phyloP scores from a whole-genome alignment of 2,113 vertebrate genomes.

The Anser brachyrhynchus region DNA sequence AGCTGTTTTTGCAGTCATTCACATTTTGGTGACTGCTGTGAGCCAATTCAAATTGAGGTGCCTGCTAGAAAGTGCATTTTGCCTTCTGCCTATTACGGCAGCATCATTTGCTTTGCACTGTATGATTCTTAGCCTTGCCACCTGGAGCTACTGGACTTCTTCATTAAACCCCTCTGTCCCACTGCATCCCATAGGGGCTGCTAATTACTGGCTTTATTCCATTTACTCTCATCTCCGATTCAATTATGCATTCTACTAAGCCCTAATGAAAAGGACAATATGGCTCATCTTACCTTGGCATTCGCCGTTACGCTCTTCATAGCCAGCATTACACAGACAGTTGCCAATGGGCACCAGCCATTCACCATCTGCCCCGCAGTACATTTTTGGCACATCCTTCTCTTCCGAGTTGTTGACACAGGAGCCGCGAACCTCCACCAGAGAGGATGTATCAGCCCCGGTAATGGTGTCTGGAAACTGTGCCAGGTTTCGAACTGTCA shows the following conservation, averaged over 20 bases:
- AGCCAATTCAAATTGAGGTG: slow-evolving; percentile 47
- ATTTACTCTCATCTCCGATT: slow-evolving; percentile 82
- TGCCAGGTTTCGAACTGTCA: slow-evolving; percentile 93
- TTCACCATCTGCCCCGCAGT: slow-evolving; percentile 97
- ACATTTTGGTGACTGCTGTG: background rate
- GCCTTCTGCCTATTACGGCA: slow-evolving; percentile 67
- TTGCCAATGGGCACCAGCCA: slow-evolving; percentile 99
- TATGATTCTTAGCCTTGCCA: slow-evolving; percentile 72
- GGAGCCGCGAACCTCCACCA: slow-evolving; percentile 96
- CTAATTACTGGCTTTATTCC: slow-evolving; percentile 86
- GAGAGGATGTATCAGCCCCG: slow-evolving; percentile 93
- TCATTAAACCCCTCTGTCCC: slow-evolving; percentile 78
- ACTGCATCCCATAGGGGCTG: slow-evolving; percentile 78
- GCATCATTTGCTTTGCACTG: slow-evolving; percentile 65
- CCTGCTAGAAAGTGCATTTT: slow-evolving; percentile 68
- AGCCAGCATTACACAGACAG: slow-evolving; percentile 95
- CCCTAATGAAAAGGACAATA: slow-evolving; percentile 72
- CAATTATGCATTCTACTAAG: slow-evolving; percentile 74
- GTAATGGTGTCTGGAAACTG: slow-evolving; percentile 98
- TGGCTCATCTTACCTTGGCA: slow-evolving; percentile 90
- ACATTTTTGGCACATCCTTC: slow-evolving; percentile 98
- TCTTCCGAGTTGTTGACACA: slow-evolving; percentile 98
- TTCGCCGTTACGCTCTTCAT: slow-evolving; percentile 89
- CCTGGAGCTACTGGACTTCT: slow-evolving; percentile 77
- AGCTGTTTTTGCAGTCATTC: slow-evolving; percentile 27